Evolutionary conservation across 2,888 invertebrate genomes (phyloP).

Genomic region (Chrysolina americana): DNA sequence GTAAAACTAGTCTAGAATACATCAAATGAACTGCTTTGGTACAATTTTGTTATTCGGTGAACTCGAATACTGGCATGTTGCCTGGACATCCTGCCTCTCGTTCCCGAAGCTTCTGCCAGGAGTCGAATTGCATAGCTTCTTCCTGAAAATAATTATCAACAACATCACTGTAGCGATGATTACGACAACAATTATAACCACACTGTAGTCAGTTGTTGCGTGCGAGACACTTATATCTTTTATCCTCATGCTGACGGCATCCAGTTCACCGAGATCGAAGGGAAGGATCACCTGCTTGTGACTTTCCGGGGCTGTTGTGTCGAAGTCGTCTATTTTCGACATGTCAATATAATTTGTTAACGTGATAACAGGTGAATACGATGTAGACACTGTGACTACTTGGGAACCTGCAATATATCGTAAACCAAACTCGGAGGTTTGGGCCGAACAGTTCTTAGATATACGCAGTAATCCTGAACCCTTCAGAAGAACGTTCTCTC

Average conservation of each 20-base stretch:
- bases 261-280: neutral
- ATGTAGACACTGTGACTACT: neutral
- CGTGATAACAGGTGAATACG: neutral
- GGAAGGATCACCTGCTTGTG: conserved; percentile 2
- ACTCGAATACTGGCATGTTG: neutral
- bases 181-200: neutral
- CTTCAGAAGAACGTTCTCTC: neutral
- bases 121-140: neutral
- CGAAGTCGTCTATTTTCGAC: neutral
- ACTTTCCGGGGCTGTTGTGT: neutral
- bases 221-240: neutral
- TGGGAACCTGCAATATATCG: neutral
- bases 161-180: neutral
- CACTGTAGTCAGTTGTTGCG: neutral
- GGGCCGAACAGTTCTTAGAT: neutral
- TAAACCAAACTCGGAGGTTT: neutral
- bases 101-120: neutral
- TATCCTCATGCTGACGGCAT: neutral
- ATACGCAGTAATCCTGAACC: neutral
- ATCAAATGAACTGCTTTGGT: neutral
- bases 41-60: neutral
- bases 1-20: too few species aligned
- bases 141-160: conserved; percentile 13
- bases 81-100: neutral
- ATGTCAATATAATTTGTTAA: conserved; percentile 8